Evolutionary conservation across 2,113 vertebrate genomes (phyloP), one percentile per base, ranked within the genome.

Genomic region (Salvator merianae): DNA sequence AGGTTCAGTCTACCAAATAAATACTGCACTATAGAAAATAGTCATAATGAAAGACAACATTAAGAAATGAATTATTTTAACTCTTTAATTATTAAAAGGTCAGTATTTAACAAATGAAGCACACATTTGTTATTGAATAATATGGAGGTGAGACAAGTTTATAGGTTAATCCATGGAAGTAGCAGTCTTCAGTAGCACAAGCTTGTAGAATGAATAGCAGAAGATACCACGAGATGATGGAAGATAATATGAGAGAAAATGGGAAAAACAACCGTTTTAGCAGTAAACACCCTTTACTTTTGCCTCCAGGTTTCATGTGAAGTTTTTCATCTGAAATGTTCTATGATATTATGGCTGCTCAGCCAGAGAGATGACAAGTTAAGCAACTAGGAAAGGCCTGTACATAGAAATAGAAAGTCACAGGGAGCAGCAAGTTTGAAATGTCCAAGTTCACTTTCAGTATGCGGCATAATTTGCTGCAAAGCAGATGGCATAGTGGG

Each of bases 181-280:
- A 92, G 91, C 84, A 88, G 88, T 90, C 47, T 76, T 79, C 83
- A 20, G 71, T 88, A 82, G 80, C 90, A 59, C 81, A 77, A 86
- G 43, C 87, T 93, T 82, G 63, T 87, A 59, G 4, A 82, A 86
- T 81, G 93, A 91, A 91, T 20, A 59, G 86, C 8, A 10, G 4
- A 40, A 43, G 24, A 9, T 5, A 13, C 2, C 38, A 40, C 24
- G 71, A 32, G 36, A 18, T 36, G 69, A 75, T 50, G 30, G 4
- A 26, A 74, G 13, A 43, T 9, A 16, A 68, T 24, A 10, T 43
- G 24, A 47, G 40, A 13, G 30, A 18, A 2, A 30, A n/a, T 40
- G n/a, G 5, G 30, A 18, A 75, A 75, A 75, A 53, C 30, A 30
- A 32, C 6, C 28, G 7, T 53, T 53, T 16, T 6, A 20, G 5